Base-by-base conservation (phyloP, 2,888 invertebrate species). In the Trachelus tabidus region DNA sequence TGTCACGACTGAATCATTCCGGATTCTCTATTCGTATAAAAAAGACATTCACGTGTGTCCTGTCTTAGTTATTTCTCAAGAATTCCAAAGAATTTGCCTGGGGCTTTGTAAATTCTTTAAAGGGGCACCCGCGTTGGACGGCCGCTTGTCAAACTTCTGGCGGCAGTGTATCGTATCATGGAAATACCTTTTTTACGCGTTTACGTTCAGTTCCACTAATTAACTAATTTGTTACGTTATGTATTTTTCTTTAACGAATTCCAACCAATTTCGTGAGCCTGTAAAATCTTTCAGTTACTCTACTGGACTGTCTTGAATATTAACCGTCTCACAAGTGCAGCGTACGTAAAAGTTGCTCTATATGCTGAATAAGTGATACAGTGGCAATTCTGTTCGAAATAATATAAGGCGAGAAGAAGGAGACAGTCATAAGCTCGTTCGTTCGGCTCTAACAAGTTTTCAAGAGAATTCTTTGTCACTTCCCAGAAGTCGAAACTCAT, bases 1-100 rank as follows among this genome's bases (percentile, higher is more conserved):
- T 75, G 77, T 77, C 77, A 77, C 37, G 69, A 75, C 35, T 56
- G 71, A 71, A 33, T 71, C 71, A 71, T 34, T 71, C 71, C 34
- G 71, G 71, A 71, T 71, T 71, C 71, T 34, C 71, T 31, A 9
- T 1, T 31, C 31, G 71, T 33, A 33, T 31, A 30, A 71, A 71
- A 71, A 71, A 33, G 12, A 15, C 71, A 71, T 56, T 56, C 40
- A 71, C 71, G 12, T 3, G 71, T 11, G 30, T 69, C 11, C 69
- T 30, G 71, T 11, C 34, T 71, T 11, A 31, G 31, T 71, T 34
- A 15, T 71, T 71, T 71, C 71, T 34, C 71, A 31, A 31, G 30
- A 33, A 33, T 71, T 71, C 31, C 0, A 15, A 33, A 33, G 31
- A 71, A 71, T 71, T 71, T 31, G 71, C 71, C 71, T 34, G 31